Conservation (phyloP, 1,140 invertebrate species). For the Dryas iulia region DNA sequence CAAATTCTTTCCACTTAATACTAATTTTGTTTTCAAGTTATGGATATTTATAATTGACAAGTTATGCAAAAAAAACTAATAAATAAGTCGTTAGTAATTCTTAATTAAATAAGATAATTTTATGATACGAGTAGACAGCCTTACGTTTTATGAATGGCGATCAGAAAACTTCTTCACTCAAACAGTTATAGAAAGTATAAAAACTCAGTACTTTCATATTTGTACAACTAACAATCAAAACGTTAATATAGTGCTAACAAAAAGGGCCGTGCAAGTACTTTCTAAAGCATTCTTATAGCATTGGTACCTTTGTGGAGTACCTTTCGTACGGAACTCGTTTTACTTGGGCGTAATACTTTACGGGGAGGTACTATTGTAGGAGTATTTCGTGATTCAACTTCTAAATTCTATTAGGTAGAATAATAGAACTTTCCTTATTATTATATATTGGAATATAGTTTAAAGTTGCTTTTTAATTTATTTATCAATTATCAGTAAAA, state of each 20-base stretch:
- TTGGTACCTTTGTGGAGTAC: conserved; percentile 30
- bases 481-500: not conserved
- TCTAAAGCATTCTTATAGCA: conserved; percentile 37
- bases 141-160: not conserved
- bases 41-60: no score
- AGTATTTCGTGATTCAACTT: not conserved
- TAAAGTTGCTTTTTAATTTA: not conserved
- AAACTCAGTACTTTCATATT: conserved; percentile 32
- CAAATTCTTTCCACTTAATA: no score
- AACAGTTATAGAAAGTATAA: not conserved
- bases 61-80: no score
- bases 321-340: conserved; percentile 29
- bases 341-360: not conserved
- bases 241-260: conserved; percentile 72
- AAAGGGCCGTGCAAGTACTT: conserved; percentile 47
- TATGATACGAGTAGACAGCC: not conserved
- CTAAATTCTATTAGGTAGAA: not conserved
- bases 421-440: not conserved
- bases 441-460: not conserved
- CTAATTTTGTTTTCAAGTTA: no score
- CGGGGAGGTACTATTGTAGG: not conserved
- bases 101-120: no score
- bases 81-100: no score
- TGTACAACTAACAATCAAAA: conserved; percentile 45
- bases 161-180: not conserved